Conservation (phyloP, 2,113 vertebrate genomes). For the Corvus cornix region DNA sequence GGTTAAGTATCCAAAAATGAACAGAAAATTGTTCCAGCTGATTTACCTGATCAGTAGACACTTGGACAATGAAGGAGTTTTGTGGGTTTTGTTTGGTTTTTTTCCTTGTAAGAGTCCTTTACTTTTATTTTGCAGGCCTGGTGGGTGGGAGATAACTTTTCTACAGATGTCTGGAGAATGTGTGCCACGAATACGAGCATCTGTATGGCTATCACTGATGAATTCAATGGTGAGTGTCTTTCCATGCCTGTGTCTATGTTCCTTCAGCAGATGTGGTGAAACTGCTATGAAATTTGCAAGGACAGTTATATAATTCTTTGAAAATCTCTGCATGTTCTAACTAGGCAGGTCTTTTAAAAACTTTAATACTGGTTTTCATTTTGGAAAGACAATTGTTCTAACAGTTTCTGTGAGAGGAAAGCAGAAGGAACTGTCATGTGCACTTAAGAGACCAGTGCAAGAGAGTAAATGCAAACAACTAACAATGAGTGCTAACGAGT, state of each 20-base stretch:
- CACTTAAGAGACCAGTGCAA: neutral
- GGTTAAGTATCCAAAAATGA: neutral
- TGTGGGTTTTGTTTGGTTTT: neutral
- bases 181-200: conserved; percentile 54
- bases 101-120: neutral
- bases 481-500: neutral
- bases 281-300: neutral
- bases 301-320: neutral
- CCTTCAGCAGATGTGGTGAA: neutral
- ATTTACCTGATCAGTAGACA: neutral
- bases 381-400: neutral
- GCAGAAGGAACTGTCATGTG: neutral
- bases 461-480: neutral
- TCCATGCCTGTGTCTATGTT: neutral
- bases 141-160: conserved; percentile 77
- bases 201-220: conserved; percentile 52
- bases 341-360: neutral
- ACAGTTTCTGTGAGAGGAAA: neutral
- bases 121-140: conserved; percentile 70
- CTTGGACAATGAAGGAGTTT: neutral
- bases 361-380: neutral
- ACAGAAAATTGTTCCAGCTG: neutral
- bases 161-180: conserved; percentile 73
- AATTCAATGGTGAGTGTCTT: conserved; percentile 52
- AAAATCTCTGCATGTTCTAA: neutral